Evolutionary conservation across 2,888 invertebrate genomes (phyloP).

Genomic region (Nomada hirtipes): DNA sequence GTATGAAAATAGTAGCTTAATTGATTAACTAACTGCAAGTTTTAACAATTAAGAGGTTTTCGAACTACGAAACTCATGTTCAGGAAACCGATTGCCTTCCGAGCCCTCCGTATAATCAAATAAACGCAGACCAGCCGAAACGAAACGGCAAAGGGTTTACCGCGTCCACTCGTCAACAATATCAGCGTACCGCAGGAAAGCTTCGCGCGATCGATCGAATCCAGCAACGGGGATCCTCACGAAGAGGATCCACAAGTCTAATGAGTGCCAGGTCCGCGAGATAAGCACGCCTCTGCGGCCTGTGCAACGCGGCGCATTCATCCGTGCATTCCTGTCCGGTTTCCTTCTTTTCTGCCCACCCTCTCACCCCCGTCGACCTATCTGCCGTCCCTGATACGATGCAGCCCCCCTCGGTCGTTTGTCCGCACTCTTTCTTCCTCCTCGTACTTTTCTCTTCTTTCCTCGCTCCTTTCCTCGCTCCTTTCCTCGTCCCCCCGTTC

Average conservation of each 20-base stretch:
- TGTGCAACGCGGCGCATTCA: conserved; percentile 64
- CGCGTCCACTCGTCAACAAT: no score
- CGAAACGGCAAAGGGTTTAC: no score
- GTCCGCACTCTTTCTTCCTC: conserved; percentile 49
- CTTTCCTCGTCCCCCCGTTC: conserved; percentile 7
- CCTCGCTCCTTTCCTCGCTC: conserved; percentile 9
- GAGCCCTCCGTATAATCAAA: no score
- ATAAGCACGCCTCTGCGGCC: conserved; percentile 57
- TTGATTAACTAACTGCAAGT: no score
- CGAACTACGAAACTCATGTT: no score
- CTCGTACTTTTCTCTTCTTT: conserved; percentile 45
- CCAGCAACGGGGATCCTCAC: conserved; percentile 3
- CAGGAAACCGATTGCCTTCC: no score
- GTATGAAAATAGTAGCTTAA: no score
- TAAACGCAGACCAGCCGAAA: no score
- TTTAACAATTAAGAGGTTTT: no score
- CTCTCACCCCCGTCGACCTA: conserved; percentile 27
- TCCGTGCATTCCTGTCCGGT: conserved; percentile 75
- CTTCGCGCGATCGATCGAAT: conserved; percentile 29
- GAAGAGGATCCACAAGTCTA: conserved; percentile 50
- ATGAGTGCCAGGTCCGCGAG: conserved; percentile 60
- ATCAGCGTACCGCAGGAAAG: no score
- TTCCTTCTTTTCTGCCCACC: conserved; percentile 68
- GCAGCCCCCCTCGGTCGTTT: conserved; percentile 27
- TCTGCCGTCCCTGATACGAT: conserved; percentile 46